These are phyloP conservation scores for Temnothorax curvispinosus DNA, from an alignment of 1,140 invertebrate species.

Conservation along the genomic window DNA sequence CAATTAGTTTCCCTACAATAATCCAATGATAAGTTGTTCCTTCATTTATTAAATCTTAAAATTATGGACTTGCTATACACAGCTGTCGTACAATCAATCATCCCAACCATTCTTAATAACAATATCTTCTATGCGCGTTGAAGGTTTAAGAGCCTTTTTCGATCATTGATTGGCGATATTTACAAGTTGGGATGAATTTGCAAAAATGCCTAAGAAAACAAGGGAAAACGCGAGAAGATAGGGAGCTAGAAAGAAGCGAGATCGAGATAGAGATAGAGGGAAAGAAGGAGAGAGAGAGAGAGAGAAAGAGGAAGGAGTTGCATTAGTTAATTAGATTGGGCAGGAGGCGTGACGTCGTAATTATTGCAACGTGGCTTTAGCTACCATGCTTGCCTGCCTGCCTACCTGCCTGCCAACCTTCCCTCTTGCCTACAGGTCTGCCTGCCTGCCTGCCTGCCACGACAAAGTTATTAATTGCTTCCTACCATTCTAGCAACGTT, in stretches of 20 bases:
- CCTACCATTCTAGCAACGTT: conserved; percentile 78
- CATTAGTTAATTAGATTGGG: conserved; percentile 83
- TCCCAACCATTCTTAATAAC: neutral
- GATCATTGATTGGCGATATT: conserved; percentile 26
- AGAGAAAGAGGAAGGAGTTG: conserved; percentile 35
- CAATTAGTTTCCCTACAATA: neutral
- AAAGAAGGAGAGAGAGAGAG: neutral
- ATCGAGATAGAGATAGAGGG: neutral
- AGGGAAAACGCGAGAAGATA: neutral
- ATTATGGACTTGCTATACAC: conserved; percentile 20
- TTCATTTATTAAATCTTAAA: conserved; percentile 39
- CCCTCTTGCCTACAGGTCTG: conserved; percentile 65
- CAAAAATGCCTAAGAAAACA: conserved; percentile 20
- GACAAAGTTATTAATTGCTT: conserved; percentile 85
- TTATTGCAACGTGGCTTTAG: conserved; percentile 81
- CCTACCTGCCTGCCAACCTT: conserved; percentile 66
- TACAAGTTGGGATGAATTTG: conserved; percentile 47
- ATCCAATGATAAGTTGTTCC: neutral
- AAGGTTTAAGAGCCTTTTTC: conserved; percentile 23
- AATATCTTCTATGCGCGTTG: conserved; percentile 6
- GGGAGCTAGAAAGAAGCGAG: neutral
- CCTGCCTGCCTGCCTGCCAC: conserved; percentile 75
- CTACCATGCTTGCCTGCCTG: conserved; percentile 65
- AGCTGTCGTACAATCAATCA: conserved; percentile 23
- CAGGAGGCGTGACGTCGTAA: conserved; percentile 84